Percentiles rank a stretch among this genome's conserved stretches.
Evolutionary conservation across 2,888 invertebrate genomes (phyloP).

Genomic region (Cryptocheilus praepositus): DNA sequence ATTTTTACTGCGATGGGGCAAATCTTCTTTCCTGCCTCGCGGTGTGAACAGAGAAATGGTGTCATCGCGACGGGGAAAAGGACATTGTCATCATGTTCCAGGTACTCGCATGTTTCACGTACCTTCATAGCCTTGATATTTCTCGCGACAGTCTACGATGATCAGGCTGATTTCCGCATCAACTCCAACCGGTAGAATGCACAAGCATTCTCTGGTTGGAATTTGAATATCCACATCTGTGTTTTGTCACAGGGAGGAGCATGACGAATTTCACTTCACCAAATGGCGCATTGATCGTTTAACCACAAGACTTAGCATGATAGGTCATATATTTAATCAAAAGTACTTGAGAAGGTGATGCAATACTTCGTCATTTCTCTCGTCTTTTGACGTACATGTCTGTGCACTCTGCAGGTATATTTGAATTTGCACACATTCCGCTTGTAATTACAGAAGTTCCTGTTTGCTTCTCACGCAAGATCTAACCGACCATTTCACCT

Average conservation of each 20-base stretch:
- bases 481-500: slow-evolving; percentile 27
- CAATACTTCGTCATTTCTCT: no score
- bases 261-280: slow-evolving; percentile 47
- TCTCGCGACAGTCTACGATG: slow-evolving; percentile 45
- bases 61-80: slow-evolving; percentile 40
- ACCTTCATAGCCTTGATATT: slow-evolving; percentile 53
- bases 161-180: slow-evolving; percentile 52
- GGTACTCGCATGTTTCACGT: slow-evolving; percentile 28
- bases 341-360: no score
- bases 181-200: slow-evolving; percentile 23
- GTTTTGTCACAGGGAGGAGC: slow-evolving; percentile 43
- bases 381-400: no score
- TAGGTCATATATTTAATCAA: no score
- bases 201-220: not conserved
- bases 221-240: slow-evolving; percentile 14
- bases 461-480: slow-evolving; percentile 10
- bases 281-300: slow-evolving; percentile 32
- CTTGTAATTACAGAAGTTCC: no score
- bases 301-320: no score
- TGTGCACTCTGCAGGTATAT: no score
- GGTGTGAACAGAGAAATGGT: slow-evolving; percentile 40
- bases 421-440: no score
- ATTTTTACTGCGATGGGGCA: slow-evolving; percentile 16
- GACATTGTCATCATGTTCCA: slow-evolving; percentile 40
- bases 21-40: slow-evolving; percentile 29